Percentiles rank a stretch among this genome's conserved stretches.
Evolutionary conservation across 2,888 invertebrate genomes (phyloP).

Genomic region (Pecten maximus): DNA sequence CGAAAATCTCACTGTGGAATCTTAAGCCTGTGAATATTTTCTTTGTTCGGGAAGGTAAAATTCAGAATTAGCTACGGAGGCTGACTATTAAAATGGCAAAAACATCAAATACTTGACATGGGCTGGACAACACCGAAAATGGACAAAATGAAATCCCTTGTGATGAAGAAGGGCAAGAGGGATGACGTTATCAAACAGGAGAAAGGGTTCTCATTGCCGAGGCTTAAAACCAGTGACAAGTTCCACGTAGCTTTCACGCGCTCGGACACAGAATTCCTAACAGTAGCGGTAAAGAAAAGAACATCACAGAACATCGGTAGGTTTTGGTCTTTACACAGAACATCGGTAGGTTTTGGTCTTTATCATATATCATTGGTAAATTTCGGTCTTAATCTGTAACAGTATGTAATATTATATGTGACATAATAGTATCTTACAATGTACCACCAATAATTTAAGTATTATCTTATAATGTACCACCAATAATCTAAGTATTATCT

Average conservation of each 20-base stretch:
- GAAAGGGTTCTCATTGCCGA: not conserved
- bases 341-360: no score
- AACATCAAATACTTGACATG: not conserved
- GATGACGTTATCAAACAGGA: not conserved
- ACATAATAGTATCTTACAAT: no score
- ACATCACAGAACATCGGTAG: not conserved
- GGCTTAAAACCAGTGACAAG: conserved; percentile 1
- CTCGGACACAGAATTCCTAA: not conserved
- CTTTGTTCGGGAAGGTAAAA: not conserved
- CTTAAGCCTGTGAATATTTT: not conserved
- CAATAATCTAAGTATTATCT: no score
- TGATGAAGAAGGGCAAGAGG: not conserved
- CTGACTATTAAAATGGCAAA: not conserved
- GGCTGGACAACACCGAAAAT: not conserved
- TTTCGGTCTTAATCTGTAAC: no score
- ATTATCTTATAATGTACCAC: no score
- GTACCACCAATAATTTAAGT: no score
- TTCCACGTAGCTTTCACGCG: not conserved
- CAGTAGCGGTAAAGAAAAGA: not conserved
- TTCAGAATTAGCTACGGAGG: not conserved
- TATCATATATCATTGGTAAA: no score
- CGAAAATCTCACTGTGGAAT: not conserved
- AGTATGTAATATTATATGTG: no score
- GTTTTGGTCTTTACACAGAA: no score
- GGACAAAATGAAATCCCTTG: not conserved